These are phyloP conservation scores for Rhingia campestris DNA, from an alignment of 2,888 invertebrate species.

Conservation along the genomic window DNA sequence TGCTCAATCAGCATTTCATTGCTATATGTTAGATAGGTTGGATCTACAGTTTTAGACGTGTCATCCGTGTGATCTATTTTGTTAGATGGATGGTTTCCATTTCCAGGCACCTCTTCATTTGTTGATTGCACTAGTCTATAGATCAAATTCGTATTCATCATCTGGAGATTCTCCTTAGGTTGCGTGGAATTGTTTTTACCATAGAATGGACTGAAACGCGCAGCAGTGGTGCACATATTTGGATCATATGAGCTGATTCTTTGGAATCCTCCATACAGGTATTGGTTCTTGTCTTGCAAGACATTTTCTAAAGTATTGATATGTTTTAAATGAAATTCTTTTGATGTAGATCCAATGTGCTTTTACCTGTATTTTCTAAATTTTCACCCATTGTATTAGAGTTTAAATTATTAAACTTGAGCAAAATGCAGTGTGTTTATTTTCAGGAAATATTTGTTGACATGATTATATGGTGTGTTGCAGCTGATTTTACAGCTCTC, in stretches of 20 bases:
- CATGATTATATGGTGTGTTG: no score
- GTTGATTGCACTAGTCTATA: neutral
- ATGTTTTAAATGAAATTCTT: neutral
- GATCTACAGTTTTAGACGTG: slow-evolving; percentile 21
- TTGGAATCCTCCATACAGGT: slow-evolving; percentile 49
- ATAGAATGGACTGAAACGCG: slow-evolving; percentile 68
- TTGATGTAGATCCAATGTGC: neutral
- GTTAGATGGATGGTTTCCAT: neutral
- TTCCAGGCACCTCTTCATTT: slow-evolving; percentile 4
- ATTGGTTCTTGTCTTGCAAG: slow-evolving; percentile 31
- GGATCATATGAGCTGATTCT: slow-evolving; percentile 73
- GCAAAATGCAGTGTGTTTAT: no score
- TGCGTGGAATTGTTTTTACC: slow-evolving; percentile 13
- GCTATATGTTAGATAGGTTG: slow-evolving; percentile 32
- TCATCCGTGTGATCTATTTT: neutral
- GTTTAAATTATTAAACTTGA: neutral
- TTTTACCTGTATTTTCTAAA: slow-evolving; percentile 49
- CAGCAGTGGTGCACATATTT: slow-evolving; percentile 75
- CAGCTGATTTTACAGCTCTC: no score
- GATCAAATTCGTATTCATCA: slow-evolving; percentile 5
- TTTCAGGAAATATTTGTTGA: no score
- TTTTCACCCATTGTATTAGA: slow-evolving; percentile 23
- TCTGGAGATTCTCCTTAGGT: neutral
- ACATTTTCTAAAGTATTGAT: slow-evolving; percentile 6
- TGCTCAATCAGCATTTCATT: slow-evolving; percentile 35